Conservation (phyloP, 1,140 invertebrate species). For the Parapsyche elsis region DNA sequence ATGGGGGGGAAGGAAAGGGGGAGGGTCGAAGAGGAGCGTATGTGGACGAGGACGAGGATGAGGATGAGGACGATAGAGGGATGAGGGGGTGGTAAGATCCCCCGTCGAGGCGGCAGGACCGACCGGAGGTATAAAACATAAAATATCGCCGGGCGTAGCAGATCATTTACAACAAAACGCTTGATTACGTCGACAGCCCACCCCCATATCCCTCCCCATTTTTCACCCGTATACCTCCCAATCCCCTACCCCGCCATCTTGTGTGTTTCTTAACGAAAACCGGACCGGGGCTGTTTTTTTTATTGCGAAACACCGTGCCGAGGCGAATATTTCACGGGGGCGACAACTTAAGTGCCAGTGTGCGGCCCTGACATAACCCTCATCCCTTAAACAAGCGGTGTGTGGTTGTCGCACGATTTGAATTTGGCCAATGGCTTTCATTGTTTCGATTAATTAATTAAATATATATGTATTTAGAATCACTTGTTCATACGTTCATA, state of each 20-base stretch:
- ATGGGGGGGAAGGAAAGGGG: neutral
- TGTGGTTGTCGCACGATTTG: too few species aligned
- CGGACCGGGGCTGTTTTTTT: conserved; percentile 18
- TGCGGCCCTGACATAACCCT: too few species aligned
- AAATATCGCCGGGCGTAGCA: conserved; percentile 55
- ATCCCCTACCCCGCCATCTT: conserved; percentile 34
- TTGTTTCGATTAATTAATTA: too few species aligned
- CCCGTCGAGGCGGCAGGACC: neutral
- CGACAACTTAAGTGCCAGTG: neutral
- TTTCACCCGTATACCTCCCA: neutral
- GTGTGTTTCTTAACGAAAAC: neutral
- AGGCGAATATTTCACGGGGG: conserved; percentile 4
- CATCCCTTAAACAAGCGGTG: too few species aligned
- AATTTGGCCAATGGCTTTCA: too few species aligned
- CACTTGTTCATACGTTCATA: too few species aligned
- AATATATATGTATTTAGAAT: too few species aligned
- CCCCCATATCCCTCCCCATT: neutral
- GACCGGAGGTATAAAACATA: conserved; percentile 56
- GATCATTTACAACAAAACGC: conserved; percentile 57
- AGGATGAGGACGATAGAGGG: neutral
- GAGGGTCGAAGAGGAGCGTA: neutral
- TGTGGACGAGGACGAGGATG: conserved; percentile 37
- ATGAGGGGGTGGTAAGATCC: neutral
- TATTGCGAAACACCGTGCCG: neutral
- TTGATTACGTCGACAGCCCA: conserved; percentile 53